Percentiles rank a stretch among this genome's conserved stretches.
These are phyloP conservation scores for Brachypodius melanocephalos DNA, from an alignment of 2,113 vertebrate species.

Conservation along the genomic window DNA sequence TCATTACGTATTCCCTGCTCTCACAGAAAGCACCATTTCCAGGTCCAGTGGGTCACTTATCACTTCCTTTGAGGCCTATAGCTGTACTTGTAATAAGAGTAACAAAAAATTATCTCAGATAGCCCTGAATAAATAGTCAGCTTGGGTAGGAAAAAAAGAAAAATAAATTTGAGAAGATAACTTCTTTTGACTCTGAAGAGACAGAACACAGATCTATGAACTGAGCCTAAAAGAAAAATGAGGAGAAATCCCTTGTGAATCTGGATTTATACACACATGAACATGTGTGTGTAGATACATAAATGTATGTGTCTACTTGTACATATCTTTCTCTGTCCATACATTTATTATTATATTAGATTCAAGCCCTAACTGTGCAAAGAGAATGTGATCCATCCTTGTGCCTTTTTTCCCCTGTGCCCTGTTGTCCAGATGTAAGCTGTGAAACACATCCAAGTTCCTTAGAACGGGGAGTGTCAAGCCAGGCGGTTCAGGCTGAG, in stretches of 20 bases:
- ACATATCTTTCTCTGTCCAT: neutral
- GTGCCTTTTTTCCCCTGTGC: neutral
- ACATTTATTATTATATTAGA: neutral
- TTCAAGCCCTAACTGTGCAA: neutral
- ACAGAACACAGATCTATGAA: neutral
- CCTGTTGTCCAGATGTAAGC: slow-evolving; percentile 29
- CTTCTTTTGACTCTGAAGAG: neutral
- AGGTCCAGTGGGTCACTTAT: neutral
- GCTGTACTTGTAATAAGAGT: neutral
- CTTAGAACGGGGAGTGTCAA: neutral
- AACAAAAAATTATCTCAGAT: neutral
- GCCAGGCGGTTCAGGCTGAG: neutral
- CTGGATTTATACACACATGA: neutral
- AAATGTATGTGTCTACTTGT: neutral
- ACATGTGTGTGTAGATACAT: neutral
- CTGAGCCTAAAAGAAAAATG: neutral
- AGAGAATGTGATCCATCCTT: neutral
- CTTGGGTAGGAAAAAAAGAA: neutral
- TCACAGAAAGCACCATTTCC: neutral
- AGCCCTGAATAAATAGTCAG: neutral
- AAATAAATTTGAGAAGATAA: neutral
- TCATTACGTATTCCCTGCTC: neutral
- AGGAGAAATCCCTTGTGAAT: neutral
- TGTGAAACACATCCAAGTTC: slow-evolving; percentile 21
- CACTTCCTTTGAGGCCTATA: neutral